Evolutionary conservation across 2,113 vertebrate genomes (phyloP), one percentile per base, ranked within the genome.

Genomic region (Heterotis niloticus): DNA sequence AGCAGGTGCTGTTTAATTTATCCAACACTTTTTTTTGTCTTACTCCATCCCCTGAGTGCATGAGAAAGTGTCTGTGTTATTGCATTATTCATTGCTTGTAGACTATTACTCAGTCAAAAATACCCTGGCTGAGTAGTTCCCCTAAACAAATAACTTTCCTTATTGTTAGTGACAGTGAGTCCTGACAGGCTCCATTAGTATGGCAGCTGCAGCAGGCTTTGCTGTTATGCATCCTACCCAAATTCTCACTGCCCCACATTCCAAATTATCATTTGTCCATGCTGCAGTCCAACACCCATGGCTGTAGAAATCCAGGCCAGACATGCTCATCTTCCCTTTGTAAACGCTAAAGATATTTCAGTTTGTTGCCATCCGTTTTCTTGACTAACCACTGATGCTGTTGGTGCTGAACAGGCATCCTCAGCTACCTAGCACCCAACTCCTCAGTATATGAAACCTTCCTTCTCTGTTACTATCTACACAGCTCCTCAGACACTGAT

Each of bases 61-160:
- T 75, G 74, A 64, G 28, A 64, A 60, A n/a, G 59, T 13, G 18
- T 75, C 24, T 18, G 24, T 28, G 28, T 29, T 28, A 2, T 24
- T 75, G 57, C 74, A 60, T 75, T 64, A 75, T 75, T 75, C 74
- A 75, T 64, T 29, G 29, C 56, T 20, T 75, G 74, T 75, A 60
- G 59, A 29, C 57, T 64, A 75, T 75, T 75, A 75, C 59, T 75
- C 74, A 75, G 74, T 75, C 28, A 62, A 60, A 57, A 64, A 64
- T 75, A 75, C 74, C 26, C 28, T 20, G 59, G 74, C 59, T 29
- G 59, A 75, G 74, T 29, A 44, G 24, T 28, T 34, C 10, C 26
- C 13, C 59, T 60, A 62, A 75, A 75, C 59, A 64, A 75, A 75
- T 75, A 75, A 75, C 74, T 75, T 60, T 57, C 71, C 14, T 23